phyloP scores from a whole-genome alignment of 2,797 vertebrate genomes.

The Novumbra hubbsi region DNA sequence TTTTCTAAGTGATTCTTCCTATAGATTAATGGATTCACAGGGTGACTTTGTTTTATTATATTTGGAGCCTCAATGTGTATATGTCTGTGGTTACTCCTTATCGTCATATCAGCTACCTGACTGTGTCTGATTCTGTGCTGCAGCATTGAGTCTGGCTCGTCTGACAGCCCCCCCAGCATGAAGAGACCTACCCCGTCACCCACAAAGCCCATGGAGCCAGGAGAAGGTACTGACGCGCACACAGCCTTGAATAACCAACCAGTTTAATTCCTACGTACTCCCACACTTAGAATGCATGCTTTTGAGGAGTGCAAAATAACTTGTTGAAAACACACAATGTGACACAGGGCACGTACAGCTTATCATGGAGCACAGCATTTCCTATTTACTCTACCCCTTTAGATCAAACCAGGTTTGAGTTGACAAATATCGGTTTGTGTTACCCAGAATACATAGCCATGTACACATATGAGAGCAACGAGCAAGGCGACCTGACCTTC shows the following conservation, averaged over 20 bases:
- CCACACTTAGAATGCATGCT: not conserved
- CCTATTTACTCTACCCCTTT: not conserved
- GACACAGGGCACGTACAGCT: not conserved
- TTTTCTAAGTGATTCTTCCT: too few species aligned
- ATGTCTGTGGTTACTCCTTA: not conserved
- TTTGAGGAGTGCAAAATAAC: not conserved
- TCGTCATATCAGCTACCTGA: not conserved
- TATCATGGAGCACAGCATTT: not conserved
- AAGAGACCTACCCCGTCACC: conserved; percentile 91
- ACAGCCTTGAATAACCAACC: not conserved
- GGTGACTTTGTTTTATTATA: not conserved
- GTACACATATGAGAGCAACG: conserved; percentile 98
- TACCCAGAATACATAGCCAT: conserved; percentile 91
- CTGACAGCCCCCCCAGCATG: conserved; percentile 89
- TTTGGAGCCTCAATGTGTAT: not conserved
- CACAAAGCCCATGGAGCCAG: conserved; percentile 79
- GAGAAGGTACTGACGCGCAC: conserved; percentile 80
- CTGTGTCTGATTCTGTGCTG: not conserved
- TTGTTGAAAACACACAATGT: not conserved
- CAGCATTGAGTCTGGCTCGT: conserved; percentile 79
- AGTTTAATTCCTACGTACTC: too few species aligned
- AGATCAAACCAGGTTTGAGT: not conserved
- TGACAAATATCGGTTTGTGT: conserved; percentile 2
- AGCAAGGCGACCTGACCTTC: conserved; percentile 97
- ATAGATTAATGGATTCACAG: too few species aligned